These are phyloP conservation scores for Harpalus rubripes DNA, from an alignment of 2,888 invertebrate species.

Conservation along the genomic window DNA sequence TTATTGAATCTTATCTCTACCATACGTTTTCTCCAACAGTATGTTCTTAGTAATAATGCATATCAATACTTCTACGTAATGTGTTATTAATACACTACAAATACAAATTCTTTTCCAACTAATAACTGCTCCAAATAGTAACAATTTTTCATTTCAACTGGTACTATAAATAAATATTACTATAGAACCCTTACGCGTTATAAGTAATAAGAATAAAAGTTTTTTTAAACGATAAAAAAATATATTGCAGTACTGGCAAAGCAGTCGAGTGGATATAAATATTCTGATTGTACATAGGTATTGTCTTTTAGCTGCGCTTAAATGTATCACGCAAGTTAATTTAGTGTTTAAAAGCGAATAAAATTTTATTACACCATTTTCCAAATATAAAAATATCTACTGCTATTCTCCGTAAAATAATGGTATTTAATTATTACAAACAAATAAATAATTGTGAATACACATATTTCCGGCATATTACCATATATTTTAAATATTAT, in stretches of 20 bases:
- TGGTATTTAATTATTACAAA: no score
- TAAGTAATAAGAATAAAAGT: constrained; percentile 26
- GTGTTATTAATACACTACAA: constrained; percentile 5
- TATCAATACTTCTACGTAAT: constrained; percentile 32
- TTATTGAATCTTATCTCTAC: not conserved
- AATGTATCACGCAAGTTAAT: constrained; percentile 34
- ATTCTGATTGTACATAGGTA: constrained; percentile 47
- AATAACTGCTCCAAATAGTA: not conserved
- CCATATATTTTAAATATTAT: no score
- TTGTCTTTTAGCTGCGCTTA: constrained; percentile 45
- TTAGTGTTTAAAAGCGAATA: constrained; percentile 10
- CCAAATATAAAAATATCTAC: no score
- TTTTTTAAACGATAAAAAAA: constrained; percentile 42
- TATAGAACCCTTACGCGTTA: constrained; percentile 11
- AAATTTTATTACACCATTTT: not conserved
- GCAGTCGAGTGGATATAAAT: constrained; percentile 42
- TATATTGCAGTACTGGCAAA: constrained; percentile 42
- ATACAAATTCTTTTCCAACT: not conserved
- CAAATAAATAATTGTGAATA: no score
- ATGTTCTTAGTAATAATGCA: not conserved
- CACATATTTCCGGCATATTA: no score
- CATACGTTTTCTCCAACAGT: no score
- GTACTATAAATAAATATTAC: constrained; percentile 35
- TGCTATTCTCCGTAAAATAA: no score
- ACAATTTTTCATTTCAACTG: constrained; percentile 34